Evolutionary conservation across 2,113 vertebrate species (phyloP).

Genomic region (Tapirus terrestris): DNA sequence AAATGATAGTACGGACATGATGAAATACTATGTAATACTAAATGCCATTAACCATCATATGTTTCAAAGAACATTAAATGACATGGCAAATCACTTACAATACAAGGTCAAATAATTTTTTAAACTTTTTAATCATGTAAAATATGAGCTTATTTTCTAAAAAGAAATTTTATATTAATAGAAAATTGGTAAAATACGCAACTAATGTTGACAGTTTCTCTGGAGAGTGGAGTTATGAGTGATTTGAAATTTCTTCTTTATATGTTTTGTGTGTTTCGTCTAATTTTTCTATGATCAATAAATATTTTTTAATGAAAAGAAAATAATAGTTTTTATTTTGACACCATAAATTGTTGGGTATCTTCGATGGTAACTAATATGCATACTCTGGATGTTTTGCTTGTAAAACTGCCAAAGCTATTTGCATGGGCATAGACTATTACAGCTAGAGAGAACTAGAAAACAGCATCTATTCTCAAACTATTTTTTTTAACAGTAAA

Average conservation of each 20-base stretch:
- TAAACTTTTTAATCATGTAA: neutral
- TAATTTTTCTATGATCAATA: neutral
- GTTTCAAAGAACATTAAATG: neutral
- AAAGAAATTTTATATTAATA: neutral
- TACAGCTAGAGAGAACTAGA: neutral
- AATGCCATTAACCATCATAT: neutral
- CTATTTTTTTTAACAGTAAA: neutral
- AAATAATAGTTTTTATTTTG: constrained; percentile 26
- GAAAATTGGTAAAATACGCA: neutral
- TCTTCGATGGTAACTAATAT: neutral
- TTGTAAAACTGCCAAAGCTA: neutral
- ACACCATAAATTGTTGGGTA: neutral
- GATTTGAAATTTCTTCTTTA: neutral
- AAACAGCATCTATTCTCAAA: constrained; percentile 25
- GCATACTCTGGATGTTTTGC: neutral
- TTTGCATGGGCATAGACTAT: neutral
- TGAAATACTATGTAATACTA: neutral
- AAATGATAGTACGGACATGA: neutral
- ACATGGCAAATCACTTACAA: neutral
- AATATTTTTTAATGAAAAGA: constrained; percentile 39
- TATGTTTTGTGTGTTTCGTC: neutral
- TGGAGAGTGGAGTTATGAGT: neutral
- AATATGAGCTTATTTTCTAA: neutral
- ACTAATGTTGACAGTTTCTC: neutral
- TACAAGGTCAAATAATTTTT: neutral